phyloP scores from a whole-genome alignment of 30 jellyfish, hydroid and myxozoan species.

The Turritopsis rubra region DNA sequence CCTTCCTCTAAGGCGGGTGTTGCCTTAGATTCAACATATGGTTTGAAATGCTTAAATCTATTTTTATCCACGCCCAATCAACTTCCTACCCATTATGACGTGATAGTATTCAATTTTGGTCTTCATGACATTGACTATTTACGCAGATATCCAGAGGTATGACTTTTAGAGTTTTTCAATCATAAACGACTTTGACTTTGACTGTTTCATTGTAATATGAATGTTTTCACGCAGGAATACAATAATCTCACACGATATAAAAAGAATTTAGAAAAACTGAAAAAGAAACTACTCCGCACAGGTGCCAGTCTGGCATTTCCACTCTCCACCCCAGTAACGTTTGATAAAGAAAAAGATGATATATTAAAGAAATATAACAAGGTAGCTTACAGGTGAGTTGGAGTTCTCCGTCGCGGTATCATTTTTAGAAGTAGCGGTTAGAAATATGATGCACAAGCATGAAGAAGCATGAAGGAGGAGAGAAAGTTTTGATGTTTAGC shows the following conservation, averaged over 20 bases:
- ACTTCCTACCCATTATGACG: conserved; percentile 78
- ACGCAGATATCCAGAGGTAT: conserved; percentile 76
- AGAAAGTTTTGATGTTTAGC: not conserved
- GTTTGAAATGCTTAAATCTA: conserved; percentile 61
- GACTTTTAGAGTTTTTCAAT: not conserved
- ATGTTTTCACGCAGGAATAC: conserved; percentile 43
- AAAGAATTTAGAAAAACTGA: conserved; percentile 52
- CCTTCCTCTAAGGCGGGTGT: conserved; percentile 86
- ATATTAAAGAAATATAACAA: conserved; percentile 50
- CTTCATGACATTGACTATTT: conserved; percentile 78
- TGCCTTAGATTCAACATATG: conserved; percentile 73
- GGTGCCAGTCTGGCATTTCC: conserved; percentile 79
- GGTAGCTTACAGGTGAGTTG: conserved; percentile 61
- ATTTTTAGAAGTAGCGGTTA: no score
- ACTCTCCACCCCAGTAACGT: conserved; percentile 89
- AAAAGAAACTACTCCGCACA: conserved; percentile 52
- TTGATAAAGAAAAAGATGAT: conserved; percentile 47
- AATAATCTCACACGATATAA: conserved; percentile 43
- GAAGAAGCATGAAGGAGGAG: no score
- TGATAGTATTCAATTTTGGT: conserved; percentile 71
- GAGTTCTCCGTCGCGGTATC: no score
- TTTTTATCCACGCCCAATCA: conserved; percentile 60
- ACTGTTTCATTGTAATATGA: not conserved
- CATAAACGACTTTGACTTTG: not conserved
- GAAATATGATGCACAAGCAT: no score